Evolutionary conservation across 2,888 invertebrate species (phyloP).

Genomic region (Synanthedon myopaeformis): DNA sequence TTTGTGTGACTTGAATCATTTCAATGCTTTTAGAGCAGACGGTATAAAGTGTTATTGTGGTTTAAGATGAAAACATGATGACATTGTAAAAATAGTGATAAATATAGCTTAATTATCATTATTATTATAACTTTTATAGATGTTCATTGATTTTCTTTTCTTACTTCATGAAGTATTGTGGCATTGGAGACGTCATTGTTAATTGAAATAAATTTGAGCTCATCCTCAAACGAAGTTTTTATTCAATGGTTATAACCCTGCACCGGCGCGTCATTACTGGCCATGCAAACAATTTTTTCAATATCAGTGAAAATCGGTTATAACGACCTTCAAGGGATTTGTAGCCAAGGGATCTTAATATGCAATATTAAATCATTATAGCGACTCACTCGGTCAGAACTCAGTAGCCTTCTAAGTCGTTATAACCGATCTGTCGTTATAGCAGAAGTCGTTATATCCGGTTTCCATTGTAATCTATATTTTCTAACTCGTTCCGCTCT

Average conservation of each 20-base stretch:
- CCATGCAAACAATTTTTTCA: background rate
- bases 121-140: constrained; percentile 71
- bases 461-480: background rate
- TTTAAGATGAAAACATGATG: constrained; percentile 67
- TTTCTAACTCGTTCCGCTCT: background rate
- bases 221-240: constrained; percentile 65
- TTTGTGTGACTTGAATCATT: constrained; percentile 69
- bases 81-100: constrained; percentile 71
- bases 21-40: constrained; percentile 66
- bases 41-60: constrained; percentile 66
- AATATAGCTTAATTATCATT: constrained; percentile 69
- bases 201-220: constrained; percentile 70
- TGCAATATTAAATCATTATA: too few species aligned
- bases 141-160: constrained; percentile 68
- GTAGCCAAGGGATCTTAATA: too few species aligned
- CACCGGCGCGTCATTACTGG: background rate
- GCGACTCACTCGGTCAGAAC: too few species aligned
- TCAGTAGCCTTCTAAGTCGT: too few species aligned
- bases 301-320: too few species aligned
- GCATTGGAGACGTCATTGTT: constrained; percentile 70
- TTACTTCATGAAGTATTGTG: constrained; percentile 69
- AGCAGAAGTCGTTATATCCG: too few species aligned
- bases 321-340: too few species aligned
- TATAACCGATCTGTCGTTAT: too few species aligned
- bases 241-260: constrained; percentile 19